Conservation (phyloP, 2,797 vertebrate species). For the Myotis pilosus region DNA sequence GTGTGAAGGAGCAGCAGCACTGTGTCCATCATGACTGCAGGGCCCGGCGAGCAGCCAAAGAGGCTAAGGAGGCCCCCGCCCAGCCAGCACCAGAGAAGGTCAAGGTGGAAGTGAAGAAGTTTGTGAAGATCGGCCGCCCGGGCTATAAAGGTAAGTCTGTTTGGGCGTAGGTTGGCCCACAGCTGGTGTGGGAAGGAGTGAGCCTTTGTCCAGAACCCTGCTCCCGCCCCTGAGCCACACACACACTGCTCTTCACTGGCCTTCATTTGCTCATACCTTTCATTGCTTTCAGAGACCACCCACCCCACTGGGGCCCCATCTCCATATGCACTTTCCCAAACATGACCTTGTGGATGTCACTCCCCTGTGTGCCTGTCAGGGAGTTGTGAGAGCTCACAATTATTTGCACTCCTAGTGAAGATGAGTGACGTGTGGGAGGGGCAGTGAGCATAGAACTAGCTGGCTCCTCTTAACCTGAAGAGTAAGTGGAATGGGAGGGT, state of each 20-base stretch:
- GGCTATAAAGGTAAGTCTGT: conserved; percentile 93
- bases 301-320: neutral
- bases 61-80: conserved; percentile 97
- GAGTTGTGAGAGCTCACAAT: neutral
- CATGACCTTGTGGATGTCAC: neutral
- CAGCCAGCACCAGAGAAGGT: conserved; percentile 96
- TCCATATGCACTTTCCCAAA: neutral
- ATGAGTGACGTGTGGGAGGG: neutral
- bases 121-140: conserved; percentile 97
- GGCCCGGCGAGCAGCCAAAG: conserved; percentile 96
- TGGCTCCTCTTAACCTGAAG: neutral
- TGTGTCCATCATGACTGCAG: conserved; percentile 69
- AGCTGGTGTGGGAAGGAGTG: neutral
- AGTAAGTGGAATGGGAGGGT: neutral
- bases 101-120: conserved; percentile 97
- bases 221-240: neutral
- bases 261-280: neutral
- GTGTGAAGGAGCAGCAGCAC: neutral
- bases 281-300: neutral
- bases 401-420: neutral
- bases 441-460: neutral
- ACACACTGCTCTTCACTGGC: neutral
- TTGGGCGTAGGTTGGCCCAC: too few species aligned
- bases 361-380: fast-evolving
- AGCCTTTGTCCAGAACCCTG: neutral